Evolutionary conservation across 2,888 invertebrate species (phyloP).

Genomic region (Anthophora plumipes): DNA sequence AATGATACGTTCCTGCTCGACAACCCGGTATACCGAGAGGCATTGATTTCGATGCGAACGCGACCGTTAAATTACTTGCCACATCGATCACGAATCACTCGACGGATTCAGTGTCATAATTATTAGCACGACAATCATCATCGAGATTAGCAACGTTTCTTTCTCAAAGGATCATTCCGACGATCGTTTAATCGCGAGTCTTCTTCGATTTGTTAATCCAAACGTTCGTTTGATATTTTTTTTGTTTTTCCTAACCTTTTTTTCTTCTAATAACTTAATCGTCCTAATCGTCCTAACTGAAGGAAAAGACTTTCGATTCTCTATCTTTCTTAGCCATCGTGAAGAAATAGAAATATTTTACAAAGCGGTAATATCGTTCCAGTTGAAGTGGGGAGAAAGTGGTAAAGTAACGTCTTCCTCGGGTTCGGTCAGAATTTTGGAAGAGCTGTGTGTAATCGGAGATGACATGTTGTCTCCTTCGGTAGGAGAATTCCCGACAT

Average conservation of each 20-base stretch:
- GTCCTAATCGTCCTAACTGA: too few relatives aligned
- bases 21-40: constrained; percentile 13
- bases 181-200: too few relatives aligned
- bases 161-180: too few relatives aligned
- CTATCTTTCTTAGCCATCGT: too few relatives aligned
- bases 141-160: background rate
- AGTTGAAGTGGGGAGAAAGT: constrained; percentile 6
- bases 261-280: too few relatives aligned
- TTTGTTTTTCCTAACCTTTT: too few relatives aligned
- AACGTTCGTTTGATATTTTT: too few relatives aligned
- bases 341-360: too few relatives aligned
- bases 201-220: too few relatives aligned
- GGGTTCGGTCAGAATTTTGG: constrained; percentile 70
- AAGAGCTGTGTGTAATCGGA: constrained; percentile 77
- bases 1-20: constrained; percentile 72
- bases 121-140: constrained; percentile 11
- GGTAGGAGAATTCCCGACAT: constrained; percentile 75
- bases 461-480: constrained; percentile 77
- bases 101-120: constrained; percentile 3
- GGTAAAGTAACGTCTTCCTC: constrained; percentile 49
- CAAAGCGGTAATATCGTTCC: constrained; percentile 56
- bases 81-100: constrained; percentile 29
- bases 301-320: too few relatives aligned
- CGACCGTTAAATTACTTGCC: constrained; percentile 47
- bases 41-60: constrained; percentile 36